Conservation (phyloP, 2,113 vertebrate genomes). For the Hyla sarda region DNA sequence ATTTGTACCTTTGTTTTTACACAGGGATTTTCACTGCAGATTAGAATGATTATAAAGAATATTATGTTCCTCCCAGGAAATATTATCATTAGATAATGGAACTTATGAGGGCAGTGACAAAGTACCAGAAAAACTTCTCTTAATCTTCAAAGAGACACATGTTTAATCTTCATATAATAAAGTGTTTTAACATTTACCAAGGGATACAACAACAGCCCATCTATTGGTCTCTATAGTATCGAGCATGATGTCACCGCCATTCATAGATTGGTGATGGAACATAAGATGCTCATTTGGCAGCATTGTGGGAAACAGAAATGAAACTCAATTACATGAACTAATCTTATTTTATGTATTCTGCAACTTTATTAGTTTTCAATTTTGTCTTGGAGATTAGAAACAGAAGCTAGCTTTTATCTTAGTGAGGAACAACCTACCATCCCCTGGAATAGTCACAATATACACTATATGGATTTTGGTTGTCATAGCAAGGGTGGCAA, state of each 20-base stretch:
- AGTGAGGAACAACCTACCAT: background rate
- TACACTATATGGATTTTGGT: background rate
- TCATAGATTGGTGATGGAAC: background rate
- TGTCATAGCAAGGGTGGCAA: too few species aligned
- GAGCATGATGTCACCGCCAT: background rate
- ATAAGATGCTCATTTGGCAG: background rate
- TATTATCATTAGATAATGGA: too few species aligned
- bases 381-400: background rate
- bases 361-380: background rate
- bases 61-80: too few species aligned
- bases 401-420: background rate
- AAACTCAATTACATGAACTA: background rate
- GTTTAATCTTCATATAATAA: background rate
- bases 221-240: background rate
- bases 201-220: background rate
- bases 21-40: too few species aligned
- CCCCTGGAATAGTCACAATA: background rate
- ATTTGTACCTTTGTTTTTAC: too few species aligned
- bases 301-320: background rate
- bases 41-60: too few species aligned
- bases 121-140: background rate
- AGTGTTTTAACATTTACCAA: background rate
- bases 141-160: background rate
- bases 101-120: background rate
- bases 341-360: background rate